Base-by-base conservation (phyloP, 2,888 invertebrate genomes). In the Criorhina ranunculi region DNA sequence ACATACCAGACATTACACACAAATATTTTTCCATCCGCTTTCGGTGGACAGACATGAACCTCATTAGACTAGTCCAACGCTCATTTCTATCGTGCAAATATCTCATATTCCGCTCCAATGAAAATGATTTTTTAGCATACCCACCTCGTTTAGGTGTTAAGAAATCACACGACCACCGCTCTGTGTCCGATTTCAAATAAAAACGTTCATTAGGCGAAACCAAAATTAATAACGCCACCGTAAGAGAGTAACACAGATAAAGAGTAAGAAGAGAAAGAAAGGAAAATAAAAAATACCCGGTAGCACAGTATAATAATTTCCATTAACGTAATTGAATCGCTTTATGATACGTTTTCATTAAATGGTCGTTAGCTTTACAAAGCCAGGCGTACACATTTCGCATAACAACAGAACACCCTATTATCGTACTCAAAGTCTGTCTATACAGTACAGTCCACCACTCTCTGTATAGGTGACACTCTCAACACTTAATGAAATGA, bases 311-410 rank as follows among this genome's bases (percentile, higher is more conserved):
- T 69, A 53, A 70, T 69, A 53, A 78, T 78, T 62, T 85, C 79
- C 53, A 75, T 85, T 69, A 69, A 66, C 60, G 79, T 83, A 83
- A 59, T 77, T 67, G 62, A 73, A 73, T 70, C 59, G 66, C 59
- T 46, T 67, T 60, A 67, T 64, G 69, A 75, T 78, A 59, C 46
- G 67, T 79, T 75, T 79, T 49, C 69, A 85, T 79, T 85, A 75
- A 75, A 79, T 64, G 78, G 59, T 73, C 42, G 67, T 81, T 81
- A 76, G 42, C 75, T 80, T 73, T 46, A 60, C 67, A 59, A 46
- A 73, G n/a, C 24, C 24, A 24, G 24, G 60, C 67, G 60, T 15
- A 64, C 62, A 78, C 69, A 49, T 77, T 44, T 66, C 57, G 51
- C 51, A 66, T 73, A 60, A 59, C 53, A 75, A 57, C 53, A 64